phyloP scores from a whole-genome alignment of 2,113 vertebrate genomes.

The Apeltes quadracus region DNA sequence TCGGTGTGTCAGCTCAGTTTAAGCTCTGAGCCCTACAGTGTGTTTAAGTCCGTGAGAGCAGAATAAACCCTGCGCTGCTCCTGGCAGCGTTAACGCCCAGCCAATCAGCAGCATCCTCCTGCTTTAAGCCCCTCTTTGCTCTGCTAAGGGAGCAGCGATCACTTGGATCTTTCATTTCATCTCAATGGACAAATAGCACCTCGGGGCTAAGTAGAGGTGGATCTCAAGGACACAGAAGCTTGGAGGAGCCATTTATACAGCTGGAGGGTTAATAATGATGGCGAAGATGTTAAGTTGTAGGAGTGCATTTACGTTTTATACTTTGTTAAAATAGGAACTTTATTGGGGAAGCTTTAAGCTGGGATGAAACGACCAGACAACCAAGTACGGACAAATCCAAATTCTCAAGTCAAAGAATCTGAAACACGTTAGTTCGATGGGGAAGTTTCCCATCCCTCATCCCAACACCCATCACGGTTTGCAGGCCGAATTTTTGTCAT shows the following conservation, averaged over 20 bases:
- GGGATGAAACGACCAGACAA: neutral
- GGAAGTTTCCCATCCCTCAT: neutral
- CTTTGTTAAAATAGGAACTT: neutral
- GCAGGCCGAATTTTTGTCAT: neutral
- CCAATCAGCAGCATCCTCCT: conserved; percentile 4
- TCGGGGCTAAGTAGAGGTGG: too few species aligned
- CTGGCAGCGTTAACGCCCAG: conserved; percentile 26
- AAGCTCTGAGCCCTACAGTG: conserved; percentile 15
- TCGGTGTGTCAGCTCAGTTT: conserved; percentile 44
- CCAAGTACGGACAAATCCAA: too few species aligned
- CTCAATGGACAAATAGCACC: neutral
- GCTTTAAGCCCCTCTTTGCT: conserved; percentile 25
- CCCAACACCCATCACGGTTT: neutral
- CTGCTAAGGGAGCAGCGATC: conserved; percentile 7
- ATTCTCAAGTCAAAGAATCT: too few species aligned
- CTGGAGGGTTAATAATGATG: neutral
- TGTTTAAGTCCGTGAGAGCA: conserved; percentile 36
- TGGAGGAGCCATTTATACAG: conserved; percentile 10
- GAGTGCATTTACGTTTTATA: too few species aligned
- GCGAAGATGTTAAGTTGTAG: too few species aligned
- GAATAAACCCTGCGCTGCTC: conserved; percentile 25
- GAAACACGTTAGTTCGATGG: neutral
- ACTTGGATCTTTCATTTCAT: neutral
- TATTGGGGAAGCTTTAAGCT: neutral
- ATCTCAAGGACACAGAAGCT: neutral